Evolutionary conservation across 2,797 vertebrate genomes (phyloP).

Genomic region (Ctenosaura bakeri): DNA sequence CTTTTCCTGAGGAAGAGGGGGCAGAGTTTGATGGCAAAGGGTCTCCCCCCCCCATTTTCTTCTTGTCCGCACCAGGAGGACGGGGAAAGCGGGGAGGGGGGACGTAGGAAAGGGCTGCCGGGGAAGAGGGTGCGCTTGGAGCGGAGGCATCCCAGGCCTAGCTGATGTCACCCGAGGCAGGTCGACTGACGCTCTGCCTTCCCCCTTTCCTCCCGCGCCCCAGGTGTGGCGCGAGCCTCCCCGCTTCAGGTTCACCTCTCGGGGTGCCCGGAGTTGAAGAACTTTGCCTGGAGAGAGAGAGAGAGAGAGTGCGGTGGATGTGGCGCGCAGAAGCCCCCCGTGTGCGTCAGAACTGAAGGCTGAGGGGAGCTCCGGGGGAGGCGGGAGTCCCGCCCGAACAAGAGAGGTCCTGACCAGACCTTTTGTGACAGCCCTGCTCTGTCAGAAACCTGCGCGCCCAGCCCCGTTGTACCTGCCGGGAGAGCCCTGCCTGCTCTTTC

Average conservation of each 20-base stretch:
- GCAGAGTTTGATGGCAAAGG: slow-evolving; percentile 26
- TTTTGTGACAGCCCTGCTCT: not conserved
- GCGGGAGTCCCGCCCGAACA: not conserved
- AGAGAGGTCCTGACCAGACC: not conserved
- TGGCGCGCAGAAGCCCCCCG: not conserved
- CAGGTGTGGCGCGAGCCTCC: not conserved
- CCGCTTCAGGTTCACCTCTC: not conserved
- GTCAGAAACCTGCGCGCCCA: not conserved
- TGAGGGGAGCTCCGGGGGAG: not conserved
- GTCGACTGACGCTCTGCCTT: too few species aligned
- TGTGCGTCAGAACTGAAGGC: not conserved
- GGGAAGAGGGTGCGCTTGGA: too few species aligned
- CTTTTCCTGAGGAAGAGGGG: not conserved
- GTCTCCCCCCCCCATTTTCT: too few species aligned
- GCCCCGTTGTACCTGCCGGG: too few species aligned
- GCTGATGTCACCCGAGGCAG: not conserved
- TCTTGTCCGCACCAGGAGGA: not conserved
- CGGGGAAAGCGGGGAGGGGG: not conserved
- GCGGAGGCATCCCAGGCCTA: not conserved
- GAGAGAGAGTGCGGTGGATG: too few species aligned
- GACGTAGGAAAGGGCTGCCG: not conserved
- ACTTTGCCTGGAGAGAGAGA: slow-evolving; percentile 10
- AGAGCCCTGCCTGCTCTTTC: not conserved
- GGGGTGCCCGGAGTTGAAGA: slow-evolving; percentile 10
- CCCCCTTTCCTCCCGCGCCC: too few species aligned